These are phyloP conservation scores for Odocoileus hemionus DNA, from an alignment of 2,113 vertebrate species.

Conservation along the genomic window DNA sequence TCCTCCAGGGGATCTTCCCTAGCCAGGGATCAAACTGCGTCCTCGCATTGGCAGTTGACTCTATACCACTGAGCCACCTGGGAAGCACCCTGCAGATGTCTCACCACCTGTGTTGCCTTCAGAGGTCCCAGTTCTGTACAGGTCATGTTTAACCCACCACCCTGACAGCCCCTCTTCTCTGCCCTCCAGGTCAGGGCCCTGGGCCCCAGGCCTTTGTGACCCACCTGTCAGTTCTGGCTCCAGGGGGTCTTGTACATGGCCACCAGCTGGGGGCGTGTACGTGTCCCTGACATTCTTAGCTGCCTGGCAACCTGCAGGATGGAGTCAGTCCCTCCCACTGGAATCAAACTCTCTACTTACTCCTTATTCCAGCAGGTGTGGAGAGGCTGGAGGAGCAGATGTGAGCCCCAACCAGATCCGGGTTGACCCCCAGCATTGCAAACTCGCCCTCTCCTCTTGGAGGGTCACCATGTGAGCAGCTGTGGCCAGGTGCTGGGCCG, in stretches of 20 bases:
- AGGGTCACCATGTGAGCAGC: not conserved
- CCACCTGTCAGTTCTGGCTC: not conserved
- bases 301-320: not conserved
- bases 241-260: not conserved
- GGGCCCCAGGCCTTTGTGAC: not conserved
- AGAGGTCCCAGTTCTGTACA: not conserved
- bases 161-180: not conserved
- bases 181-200: not conserved
- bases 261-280: not conserved
- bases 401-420: not conserved
- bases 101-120: not conserved
- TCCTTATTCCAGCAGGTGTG: not conserved
- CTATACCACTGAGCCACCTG: not conserved
- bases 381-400: not conserved
- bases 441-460: not conserved
- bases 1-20: not conserved
- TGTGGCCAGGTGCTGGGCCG: accelerated
- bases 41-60: accelerated
- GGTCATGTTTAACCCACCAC: not conserved
- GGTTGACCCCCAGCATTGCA: not conserved
- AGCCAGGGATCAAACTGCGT: not conserved
- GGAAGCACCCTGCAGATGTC: not conserved
- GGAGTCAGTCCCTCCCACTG: not conserved
- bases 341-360: not conserved
- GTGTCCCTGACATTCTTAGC: not conserved